Percentiles rank a stretch among this genome's conserved stretches.
Conservation (phyloP, 2,888 invertebrate species). For the Tenthredo amoena region DNA sequence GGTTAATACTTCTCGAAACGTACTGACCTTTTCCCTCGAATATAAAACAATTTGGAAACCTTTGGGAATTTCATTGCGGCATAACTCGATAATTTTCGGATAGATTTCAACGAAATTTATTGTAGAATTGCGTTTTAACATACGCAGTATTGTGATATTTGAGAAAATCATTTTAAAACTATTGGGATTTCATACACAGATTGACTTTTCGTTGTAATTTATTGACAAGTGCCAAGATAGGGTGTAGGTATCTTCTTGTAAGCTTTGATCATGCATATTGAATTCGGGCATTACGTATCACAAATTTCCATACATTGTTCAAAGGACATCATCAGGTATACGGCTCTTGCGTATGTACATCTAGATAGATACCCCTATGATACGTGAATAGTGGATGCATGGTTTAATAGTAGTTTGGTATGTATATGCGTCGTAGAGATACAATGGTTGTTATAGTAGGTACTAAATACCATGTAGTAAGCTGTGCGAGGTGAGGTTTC, state of each 20-base stretch:
- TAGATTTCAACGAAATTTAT: too few relatives aligned
- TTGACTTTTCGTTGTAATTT: neutral
- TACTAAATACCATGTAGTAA: constrained; percentile 6
- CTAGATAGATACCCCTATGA: neutral
- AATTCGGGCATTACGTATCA: neutral
- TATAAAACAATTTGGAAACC: too few relatives aligned
- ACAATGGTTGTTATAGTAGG: constrained; percentile 20
- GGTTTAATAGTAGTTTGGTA: neutral
- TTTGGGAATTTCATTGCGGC: too few relatives aligned
- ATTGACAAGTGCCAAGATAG: neutral
- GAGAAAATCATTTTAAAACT: neutral
- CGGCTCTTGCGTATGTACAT: neutral
- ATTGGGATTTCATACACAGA: too few relatives aligned
- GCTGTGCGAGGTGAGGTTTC: constrained; percentile 50
- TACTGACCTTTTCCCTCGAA: too few relatives aligned
- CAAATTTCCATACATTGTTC: neutral
- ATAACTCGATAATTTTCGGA: too few relatives aligned
- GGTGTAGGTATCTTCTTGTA: neutral
- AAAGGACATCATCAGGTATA: neutral
- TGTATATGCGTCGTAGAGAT: neutral
- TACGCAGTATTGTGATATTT: neutral
- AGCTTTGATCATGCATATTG: neutral
- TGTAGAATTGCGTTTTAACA: too few relatives aligned
- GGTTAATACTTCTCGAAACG: too few relatives aligned
- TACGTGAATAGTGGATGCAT: neutral